Percentiles rank a stretch among this genome's conserved stretches.
Conservation (phyloP, 2,797 vertebrate genomes). For the Serranus cabrilla region DNA sequence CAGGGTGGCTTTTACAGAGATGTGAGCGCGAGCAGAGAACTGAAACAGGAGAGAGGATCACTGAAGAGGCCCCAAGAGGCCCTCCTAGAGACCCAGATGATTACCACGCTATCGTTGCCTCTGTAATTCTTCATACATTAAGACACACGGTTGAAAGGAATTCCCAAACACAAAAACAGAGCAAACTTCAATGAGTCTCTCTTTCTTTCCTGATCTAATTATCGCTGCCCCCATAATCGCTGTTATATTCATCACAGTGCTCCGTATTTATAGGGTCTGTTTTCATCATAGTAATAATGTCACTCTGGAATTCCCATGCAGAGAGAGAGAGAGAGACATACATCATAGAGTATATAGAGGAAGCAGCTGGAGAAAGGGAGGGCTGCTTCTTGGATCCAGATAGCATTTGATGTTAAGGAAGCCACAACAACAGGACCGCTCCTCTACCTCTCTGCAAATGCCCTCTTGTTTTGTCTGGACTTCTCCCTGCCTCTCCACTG, state of each 20-base stretch:
- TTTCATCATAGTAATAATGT: slow-evolving; percentile 89
- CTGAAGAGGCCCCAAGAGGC: slow-evolving; percentile 78
- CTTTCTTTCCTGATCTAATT: slow-evolving; percentile 86
- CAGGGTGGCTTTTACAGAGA: slow-evolving; percentile 78
- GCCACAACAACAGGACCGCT: slow-evolving; percentile 68
- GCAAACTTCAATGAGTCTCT: slow-evolving; percentile 83
- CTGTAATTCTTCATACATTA: slow-evolving; percentile 84
- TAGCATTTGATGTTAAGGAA: slow-evolving; percentile 86
- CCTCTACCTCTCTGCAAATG: slow-evolving; percentile 81
- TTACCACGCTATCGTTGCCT: slow-evolving; percentile 77
- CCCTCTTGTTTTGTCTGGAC: slow-evolving; percentile 87
- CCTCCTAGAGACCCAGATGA: slow-evolving; percentile 76
- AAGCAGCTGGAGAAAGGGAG: slow-evolving; percentile 62
- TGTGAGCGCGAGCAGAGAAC: slow-evolving; percentile 68
- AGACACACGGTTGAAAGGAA: slow-evolving; percentile 84
- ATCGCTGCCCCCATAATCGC: slow-evolving; percentile 85
- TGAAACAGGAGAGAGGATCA: slow-evolving; percentile 74
- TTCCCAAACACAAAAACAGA: slow-evolving; percentile 86
- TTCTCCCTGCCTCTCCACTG: slow-evolving; percentile 71
- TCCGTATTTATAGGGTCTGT: slow-evolving; percentile 89
- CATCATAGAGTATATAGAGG: slow-evolving; percentile 71
- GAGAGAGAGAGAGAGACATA: slow-evolving; percentile 50
- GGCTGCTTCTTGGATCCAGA: slow-evolving; percentile 71
- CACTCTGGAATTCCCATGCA: slow-evolving; percentile 87
- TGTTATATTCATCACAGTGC: slow-evolving; percentile 90